Evolutionary conservation across 2,113 vertebrate genomes (phyloP), one percentile per base, ranked within the genome.

Genomic region (Bostrychus sinensis): DNA sequence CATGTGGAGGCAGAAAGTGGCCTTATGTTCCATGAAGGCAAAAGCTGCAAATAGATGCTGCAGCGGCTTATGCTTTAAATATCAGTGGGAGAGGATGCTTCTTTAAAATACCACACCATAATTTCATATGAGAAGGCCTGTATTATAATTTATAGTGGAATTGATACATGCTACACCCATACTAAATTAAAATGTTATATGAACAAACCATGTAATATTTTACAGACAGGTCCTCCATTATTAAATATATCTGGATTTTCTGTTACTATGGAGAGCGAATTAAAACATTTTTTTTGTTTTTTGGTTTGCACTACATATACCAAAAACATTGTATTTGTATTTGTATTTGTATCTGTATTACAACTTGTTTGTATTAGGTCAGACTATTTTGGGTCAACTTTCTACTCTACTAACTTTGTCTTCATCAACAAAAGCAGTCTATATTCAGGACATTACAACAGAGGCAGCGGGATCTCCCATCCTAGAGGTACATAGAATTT

Each of bases 371-470:
- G n/a, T n/a, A n/a, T n/a, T n/a, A n/a, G n/a, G n/a, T n/a, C n/a
- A n/a, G n/a, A n/a, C n/a, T n/a, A n/a, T n/a, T n/a, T n/a, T n/a
- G n/a, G n/a, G n/a, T n/a, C n/a, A n/a, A n/a, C n/a, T n/a, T n/a
- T n/a, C n/a, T n/a, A n/a, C n/a, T n/a, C n/a, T n/a, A n/a, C n/a
- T n/a, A n/a, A n/a, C n/a, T n/a, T n/a, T n/a, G n/a, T n/a, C n/a
- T n/a, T n/a, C n/a, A n/a, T n/a, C n/a, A n/a, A n/a, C n/a, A n/a
- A n/a, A n/a, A n/a, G n/a, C n/a, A n/a, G n/a, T n/a, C n/a, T n/a
- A 70, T 66, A 41, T 62, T 54, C 63, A 77, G 20, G 69, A 75
- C 56, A 74, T 56, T 19, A 59, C 61, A 61, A 55, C 63, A 69
- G 51, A 17, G 43, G 72, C 56, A 13, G 4, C 17, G 77, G 32